phyloP scores from a whole-genome alignment of 1,140 invertebrate genomes.

The Macrobrachium nipponense region DNA sequence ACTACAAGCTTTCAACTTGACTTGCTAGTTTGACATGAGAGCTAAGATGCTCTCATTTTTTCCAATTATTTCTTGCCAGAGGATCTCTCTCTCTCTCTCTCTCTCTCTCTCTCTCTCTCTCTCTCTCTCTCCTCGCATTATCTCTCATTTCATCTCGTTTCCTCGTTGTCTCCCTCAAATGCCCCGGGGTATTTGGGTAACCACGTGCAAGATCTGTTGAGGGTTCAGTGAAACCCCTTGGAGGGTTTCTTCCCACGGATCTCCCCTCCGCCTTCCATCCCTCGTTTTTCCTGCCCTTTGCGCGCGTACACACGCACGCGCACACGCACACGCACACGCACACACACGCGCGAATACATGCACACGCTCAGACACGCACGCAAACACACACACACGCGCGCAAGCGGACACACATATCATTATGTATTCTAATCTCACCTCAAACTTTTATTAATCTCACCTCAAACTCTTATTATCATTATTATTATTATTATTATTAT shows the following conservation, averaged over 20 bases:
- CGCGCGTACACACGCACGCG: background rate
- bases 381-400: background rate
- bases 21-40: no score
- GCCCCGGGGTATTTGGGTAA: no score
- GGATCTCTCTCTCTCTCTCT: background rate
- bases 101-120: constrained; percentile 2
- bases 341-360: background rate
- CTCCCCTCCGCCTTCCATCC: no score
- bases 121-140: background rate
- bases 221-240: no score
- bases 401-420: background rate
- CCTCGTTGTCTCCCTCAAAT: background rate
- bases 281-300: no score
- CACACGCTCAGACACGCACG: constrained; percentile 1
- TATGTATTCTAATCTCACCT: no score
- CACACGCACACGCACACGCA: background rate
- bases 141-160: background rate
- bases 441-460: no score
- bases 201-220: no score
- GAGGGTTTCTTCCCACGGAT: no score
- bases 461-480: no score
- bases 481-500: no score
- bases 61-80: background rate
- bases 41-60: background rate
- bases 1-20: no score